Conservation (phyloP, 2,797 vertebrate species). For the Anguilla megastoma region DNA sequence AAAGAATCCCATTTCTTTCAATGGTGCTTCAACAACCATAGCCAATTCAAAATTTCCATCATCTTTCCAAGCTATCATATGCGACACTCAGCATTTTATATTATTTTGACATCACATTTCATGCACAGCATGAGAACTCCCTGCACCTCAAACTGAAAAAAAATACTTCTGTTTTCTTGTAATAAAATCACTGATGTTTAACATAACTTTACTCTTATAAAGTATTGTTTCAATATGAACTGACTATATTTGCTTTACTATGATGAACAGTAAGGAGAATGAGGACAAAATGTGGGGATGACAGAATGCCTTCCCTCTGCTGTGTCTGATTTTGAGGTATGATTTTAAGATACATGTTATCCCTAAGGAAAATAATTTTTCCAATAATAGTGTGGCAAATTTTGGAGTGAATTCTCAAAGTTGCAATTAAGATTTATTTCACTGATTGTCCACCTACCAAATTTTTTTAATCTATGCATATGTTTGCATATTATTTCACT, state of each 20-base stretch:
- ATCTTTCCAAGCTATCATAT: not conserved
- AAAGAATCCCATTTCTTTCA: not conserved
- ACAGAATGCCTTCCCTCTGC: not conserved
- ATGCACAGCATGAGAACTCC: not conserved
- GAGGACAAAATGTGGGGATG: not conserved
- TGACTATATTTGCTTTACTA: not conserved
- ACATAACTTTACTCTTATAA: not conserved
- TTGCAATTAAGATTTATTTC: not conserved
- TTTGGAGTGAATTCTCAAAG: not conserved
- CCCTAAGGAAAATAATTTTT: not conserved
- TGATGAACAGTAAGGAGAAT: not conserved
- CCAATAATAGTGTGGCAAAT: not conserved
- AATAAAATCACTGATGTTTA: not conserved
- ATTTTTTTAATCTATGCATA: not conserved
- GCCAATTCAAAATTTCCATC: not conserved
- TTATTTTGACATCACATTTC: not conserved
- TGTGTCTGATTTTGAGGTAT: not conserved
- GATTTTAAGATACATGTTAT: not conserved
- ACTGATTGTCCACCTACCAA: not conserved
- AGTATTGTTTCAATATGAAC: not conserved
- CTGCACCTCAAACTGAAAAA: not conserved
- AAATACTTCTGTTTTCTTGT: not conserved
- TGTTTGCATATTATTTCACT: not conserved
- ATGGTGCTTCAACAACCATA: slow-evolving; percentile 52
- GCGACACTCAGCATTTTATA: not conserved